phyloP scores from a whole-genome alignment of 2,113 vertebrate species.

The Ameiurus melas region DNA sequence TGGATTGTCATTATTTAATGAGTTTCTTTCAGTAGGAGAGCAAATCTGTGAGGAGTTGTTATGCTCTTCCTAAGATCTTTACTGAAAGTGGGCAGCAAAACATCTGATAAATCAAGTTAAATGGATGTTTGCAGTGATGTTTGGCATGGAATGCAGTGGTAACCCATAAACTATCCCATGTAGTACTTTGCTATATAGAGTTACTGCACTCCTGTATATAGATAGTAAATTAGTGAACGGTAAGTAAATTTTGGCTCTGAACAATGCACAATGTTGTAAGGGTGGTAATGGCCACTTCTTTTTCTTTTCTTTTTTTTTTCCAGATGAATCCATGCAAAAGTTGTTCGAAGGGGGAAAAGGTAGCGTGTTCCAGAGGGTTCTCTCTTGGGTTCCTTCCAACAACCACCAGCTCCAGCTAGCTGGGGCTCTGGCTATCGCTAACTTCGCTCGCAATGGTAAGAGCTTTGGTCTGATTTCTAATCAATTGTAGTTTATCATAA shows the following conservation, averaged over 20 bases:
- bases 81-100: neutral
- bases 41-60: neutral
- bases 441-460: slow-evolving; percentile 96
- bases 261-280: neutral
- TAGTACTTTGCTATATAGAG: neutral
- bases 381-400: slow-evolving; percentile 94
- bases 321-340: slow-evolving; percentile 99
- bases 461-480: neutral
- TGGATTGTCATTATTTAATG: neutral
- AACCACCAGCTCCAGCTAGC: slow-evolving; percentile 97
- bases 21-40: neutral
- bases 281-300: slow-evolving; percentile 7
- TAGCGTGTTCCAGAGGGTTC: slow-evolving; percentile 92
- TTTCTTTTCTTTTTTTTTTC: slow-evolving; percentile 33
- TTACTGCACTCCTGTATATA: neutral
- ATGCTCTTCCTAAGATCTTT: neutral
- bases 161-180: neutral
- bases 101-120: neutral
- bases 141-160: neutral
- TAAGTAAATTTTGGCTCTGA: neutral
- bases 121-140: neutral
- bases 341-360: slow-evolving; percentile 96
- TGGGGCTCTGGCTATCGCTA: slow-evolving; percentile 94
- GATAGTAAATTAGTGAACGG: neutral
- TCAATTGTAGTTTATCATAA: neutral